phyloP scores from a whole-genome alignment of 2,113 vertebrate genomes.

The Mustelus asterias region DNA sequence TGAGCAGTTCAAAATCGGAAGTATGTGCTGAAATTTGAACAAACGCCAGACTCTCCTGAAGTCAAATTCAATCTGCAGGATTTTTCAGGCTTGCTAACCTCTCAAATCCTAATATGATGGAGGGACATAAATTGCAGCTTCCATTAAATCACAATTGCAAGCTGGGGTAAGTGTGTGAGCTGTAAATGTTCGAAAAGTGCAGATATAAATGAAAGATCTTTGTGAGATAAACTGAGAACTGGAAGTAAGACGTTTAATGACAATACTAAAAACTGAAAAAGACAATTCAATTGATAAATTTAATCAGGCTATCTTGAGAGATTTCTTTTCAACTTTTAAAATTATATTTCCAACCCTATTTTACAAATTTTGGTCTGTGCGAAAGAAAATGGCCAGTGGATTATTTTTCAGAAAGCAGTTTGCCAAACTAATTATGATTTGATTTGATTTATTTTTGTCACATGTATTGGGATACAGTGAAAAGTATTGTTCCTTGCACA shows the following conservation, averaged over 20 bases:
- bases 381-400: background rate
- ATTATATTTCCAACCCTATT: background rate
- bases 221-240: background rate
- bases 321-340: background rate
- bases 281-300: background rate
- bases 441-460: too few species aligned
- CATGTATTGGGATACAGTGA: too few species aligned
- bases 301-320: background rate
- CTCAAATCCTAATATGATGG: background rate
- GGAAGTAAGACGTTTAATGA: background rate
- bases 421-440: background rate
- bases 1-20: background rate
- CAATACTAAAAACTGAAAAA: background rate
- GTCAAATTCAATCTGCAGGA: background rate
- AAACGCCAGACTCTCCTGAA: background rate
- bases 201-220: background rate
- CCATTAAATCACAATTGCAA: background rate
- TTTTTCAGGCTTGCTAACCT: background rate
- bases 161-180: background rate
- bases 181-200: background rate
- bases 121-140: background rate
- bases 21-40: background rate
- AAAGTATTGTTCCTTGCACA: too few species aligned
- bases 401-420: background rate
- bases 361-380: background rate